phyloP scores from a whole-genome alignment of 2,113 vertebrate genomes.

The Zosterops lateralis region DNA sequence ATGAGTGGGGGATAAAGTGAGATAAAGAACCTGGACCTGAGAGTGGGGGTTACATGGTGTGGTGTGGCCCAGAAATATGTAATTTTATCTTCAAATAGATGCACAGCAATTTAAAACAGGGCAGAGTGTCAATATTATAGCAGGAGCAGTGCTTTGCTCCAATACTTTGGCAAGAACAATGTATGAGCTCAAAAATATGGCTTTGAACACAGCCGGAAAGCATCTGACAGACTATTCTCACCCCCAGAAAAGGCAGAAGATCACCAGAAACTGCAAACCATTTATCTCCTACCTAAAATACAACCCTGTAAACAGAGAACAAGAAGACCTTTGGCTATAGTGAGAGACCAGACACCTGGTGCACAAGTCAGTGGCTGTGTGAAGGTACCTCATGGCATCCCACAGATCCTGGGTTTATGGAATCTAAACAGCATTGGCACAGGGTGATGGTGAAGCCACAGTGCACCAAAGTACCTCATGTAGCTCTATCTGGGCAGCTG shows the following conservation, averaged over 20 bases:
- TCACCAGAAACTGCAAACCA: neutral
- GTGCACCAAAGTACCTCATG: neutral
- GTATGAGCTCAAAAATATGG: neutral
- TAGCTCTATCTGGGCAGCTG: neutral
- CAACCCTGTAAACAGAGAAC: neutral
- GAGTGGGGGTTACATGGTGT: neutral
- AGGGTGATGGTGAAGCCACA: neutral
- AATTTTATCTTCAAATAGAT: neutral
- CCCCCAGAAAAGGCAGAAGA: neutral
- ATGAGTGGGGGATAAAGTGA: neutral
- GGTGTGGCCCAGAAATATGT: neutral
- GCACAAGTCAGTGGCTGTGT: neutral
- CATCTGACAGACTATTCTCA: neutral
- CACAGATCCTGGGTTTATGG: neutral
- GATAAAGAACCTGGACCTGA: neutral
- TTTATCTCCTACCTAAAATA: neutral
- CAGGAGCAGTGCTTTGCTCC: neutral
- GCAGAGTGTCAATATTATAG: neutral
- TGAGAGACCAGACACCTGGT: neutral
- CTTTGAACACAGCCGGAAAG: neutral
- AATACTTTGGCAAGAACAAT: neutral
- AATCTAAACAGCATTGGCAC: neutral
- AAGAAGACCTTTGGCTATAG: neutral
- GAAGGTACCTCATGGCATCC: neutral
- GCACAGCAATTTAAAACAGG: neutral